Percentiles rank a stretch among this genome's conserved stretches.
Conservation (phyloP, 2,797 vertebrate species). For the Heteromormyrus szaboi region DNA sequence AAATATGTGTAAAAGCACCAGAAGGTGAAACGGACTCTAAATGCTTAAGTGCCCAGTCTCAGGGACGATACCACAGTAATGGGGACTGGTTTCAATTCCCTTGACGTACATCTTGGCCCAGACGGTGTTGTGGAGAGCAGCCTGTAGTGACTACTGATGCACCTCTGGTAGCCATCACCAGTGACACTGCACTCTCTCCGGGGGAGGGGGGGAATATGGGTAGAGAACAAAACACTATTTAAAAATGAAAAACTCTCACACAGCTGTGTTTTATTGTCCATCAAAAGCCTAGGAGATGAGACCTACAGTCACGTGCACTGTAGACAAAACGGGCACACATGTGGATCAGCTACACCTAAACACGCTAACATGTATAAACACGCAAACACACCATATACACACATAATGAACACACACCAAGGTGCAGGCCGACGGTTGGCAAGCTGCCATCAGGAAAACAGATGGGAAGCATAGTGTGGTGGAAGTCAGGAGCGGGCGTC, state of each 20-base stretch:
- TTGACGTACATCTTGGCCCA: background rate
- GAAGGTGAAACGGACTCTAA: background rate
- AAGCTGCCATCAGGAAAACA: background rate
- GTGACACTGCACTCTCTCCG: background rate
- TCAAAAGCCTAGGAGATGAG: background rate
- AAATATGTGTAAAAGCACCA: background rate
- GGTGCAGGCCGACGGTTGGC: background rate
- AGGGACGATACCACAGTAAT: background rate
- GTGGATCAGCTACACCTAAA: background rate
- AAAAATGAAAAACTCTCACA: background rate
- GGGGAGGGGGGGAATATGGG: background rate
- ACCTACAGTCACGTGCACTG: background rate
- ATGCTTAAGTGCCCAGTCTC: background rate
- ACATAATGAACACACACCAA: background rate
- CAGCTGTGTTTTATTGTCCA: background rate
- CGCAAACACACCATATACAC: background rate
- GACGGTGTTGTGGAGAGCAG: background rate
- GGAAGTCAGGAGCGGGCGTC: background rate
- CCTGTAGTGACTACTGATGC: background rate
- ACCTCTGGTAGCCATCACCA: background rate
- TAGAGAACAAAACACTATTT: background rate
- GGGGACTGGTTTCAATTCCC: background rate
- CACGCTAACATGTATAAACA: background rate
- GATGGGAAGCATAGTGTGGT: constrained; percentile 1
- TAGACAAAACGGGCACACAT: background rate